Evolutionary conservation across 1,140 invertebrate species (phyloP).

Genomic region (Pseudachorutes palmiensis): DNA sequence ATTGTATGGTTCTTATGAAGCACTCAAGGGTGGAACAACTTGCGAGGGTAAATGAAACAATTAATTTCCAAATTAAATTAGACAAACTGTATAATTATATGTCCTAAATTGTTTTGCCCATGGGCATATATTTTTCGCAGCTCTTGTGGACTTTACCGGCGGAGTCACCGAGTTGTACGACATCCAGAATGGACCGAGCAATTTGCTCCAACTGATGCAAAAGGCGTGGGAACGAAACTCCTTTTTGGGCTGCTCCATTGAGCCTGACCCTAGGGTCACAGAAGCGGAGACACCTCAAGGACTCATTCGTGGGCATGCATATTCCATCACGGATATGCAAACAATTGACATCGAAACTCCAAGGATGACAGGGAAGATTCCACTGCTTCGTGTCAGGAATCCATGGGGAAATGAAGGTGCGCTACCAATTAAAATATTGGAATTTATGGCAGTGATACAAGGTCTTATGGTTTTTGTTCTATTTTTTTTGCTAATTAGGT

Average conservation of each 20-base stretch:
- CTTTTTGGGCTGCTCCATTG: constrained; percentile 60
- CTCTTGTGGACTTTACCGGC: constrained; percentile 98
- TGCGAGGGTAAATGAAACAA: constrained; percentile 56
- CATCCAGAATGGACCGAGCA: constrained; percentile 55
- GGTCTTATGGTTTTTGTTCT: too few species aligned
- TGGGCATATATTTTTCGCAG: too few species aligned
- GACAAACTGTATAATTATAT: too few species aligned
- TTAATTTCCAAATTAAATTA: background rate
- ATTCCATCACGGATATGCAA: constrained; percentile 85
- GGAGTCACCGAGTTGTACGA: constrained; percentile 47
- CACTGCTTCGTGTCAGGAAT: constrained; percentile 80
- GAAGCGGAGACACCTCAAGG: constrained; percentile 52
- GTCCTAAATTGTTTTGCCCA: too few species aligned
- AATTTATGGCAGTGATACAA: too few species aligned
- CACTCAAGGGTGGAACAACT: constrained; percentile 91
- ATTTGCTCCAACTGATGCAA: constrained; percentile 83
- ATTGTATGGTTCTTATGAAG: constrained; percentile 92
- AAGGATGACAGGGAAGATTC: constrained; percentile 69
- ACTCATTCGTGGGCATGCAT: constrained; percentile 57
- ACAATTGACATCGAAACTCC: constrained; percentile 78
- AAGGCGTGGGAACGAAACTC: constrained; percentile 79
- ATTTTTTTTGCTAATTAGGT: constrained; percentile 51
- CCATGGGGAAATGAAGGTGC: constrained; percentile 89
- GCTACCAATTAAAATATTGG: too few species aligned
- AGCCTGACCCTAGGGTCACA: constrained; percentile 46